phyloP scores from a whole-genome alignment of 2,888 invertebrate genomes.

The Dryobota labecula region DNA sequence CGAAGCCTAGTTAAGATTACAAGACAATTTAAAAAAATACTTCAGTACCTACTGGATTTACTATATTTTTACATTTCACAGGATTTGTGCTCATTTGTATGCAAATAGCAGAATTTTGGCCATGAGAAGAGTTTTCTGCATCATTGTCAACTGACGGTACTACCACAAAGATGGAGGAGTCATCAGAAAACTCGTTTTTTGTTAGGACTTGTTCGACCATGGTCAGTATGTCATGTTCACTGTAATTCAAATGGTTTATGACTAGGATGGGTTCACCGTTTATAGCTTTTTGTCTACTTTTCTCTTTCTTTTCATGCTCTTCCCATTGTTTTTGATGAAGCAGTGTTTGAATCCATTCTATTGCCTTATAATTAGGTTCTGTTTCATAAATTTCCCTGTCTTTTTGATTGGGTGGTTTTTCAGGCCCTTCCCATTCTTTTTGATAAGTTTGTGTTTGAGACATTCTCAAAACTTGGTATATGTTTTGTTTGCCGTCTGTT shows the following conservation, averaged over 20 bases:
- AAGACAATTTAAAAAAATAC: neutral
- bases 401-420: constrained; percentile 2
- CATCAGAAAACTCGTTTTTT: constrained; percentile 57
- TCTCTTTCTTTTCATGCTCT: constrained; percentile 1
- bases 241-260: constrained; percentile 64
- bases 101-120: constrained; percentile 32
- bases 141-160: constrained; percentile 71
- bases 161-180: constrained; percentile 74
- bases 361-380: constrained; percentile 7
- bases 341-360: constrained; percentile 36
- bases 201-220: constrained; percentile 68
- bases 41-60: constrained; percentile 4
- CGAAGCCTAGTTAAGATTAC: neutral
- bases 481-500: constrained; percentile 10
- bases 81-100: constrained; percentile 36
- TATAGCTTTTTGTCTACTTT: constrained; percentile 18
- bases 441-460: constrained; percentile 28
- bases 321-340: constrained; percentile 9
- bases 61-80: neutral
- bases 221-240: constrained; percentile 60
- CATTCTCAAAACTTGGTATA: constrained; percentile 58
- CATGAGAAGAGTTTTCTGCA: constrained; percentile 15
- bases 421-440: neutral
- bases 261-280: constrained; percentile 57
- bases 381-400: neutral